phyloP scores from a whole-genome alignment of 1,140 invertebrate genomes.

The Helicoverpa zea region DNA sequence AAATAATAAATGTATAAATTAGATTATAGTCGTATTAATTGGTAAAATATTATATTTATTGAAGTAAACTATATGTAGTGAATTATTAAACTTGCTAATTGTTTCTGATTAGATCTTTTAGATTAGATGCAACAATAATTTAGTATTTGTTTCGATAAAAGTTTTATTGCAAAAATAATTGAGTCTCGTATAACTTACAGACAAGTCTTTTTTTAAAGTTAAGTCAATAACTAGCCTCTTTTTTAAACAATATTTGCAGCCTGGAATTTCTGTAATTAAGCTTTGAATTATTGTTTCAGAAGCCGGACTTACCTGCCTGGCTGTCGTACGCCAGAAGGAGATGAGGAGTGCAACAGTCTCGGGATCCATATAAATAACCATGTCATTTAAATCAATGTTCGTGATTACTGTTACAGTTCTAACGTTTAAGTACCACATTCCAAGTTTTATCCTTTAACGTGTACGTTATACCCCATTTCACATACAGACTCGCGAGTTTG shows the following conservation, averaged over 20 bases:
- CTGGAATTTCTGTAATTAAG: background rate
- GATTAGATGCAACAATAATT: no score
- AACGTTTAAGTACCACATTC: conserved; percentile 48
- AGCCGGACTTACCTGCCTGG: conserved; percentile 81
- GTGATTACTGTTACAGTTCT: conserved; percentile 56
- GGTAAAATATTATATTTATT: no score
- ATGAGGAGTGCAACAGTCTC: conserved; percentile 71
- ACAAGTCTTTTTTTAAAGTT: no score
- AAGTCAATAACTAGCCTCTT: no score
- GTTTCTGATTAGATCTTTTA: no score
- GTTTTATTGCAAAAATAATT: no score
- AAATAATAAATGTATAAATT: background rate
- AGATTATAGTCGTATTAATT: background rate
- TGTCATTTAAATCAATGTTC: conserved; percentile 58
- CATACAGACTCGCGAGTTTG: conserved; percentile 29
- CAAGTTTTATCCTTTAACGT: conserved; percentile 35
- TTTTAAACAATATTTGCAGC: no score
- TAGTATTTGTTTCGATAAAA: no score
- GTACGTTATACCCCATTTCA: conserved; percentile 9
- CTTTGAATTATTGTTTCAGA: conserved; percentile 65
- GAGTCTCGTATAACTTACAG: no score
- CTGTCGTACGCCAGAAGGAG: conserved; percentile 79
- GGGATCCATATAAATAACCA: conserved; percentile 55
- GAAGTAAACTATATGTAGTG: no score
- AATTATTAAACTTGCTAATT: no score